Evolutionary conservation across 2,113 vertebrate genomes (phyloP).

Genomic region (Phodopus roborovskii): DNA sequence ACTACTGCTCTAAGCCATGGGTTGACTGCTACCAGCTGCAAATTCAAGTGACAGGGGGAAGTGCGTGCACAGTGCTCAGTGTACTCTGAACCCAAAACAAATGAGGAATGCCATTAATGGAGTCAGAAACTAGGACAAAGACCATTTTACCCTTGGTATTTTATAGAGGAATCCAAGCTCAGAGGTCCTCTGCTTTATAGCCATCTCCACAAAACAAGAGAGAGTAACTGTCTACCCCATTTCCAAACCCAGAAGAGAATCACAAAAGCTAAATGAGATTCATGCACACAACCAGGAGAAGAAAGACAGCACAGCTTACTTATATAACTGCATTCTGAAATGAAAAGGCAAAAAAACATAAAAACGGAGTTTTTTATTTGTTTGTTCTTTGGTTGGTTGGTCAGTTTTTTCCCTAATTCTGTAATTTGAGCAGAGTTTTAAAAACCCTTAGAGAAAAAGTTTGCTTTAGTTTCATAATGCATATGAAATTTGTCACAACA

Average conservation of each 20-base stretch:
- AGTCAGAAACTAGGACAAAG: not conserved
- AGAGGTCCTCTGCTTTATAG: not conserved
- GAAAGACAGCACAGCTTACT: not conserved
- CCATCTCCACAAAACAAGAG: not conserved
- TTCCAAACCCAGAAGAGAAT: not conserved
- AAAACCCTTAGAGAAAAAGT: constrained; percentile 48
- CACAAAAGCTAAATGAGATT: not conserved
- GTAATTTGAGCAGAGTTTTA: constrained; percentile 46
- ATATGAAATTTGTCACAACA: constrained; percentile 60
- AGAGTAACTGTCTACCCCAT: not conserved
- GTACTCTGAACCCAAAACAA: not conserved
- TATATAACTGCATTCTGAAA: not conserved
- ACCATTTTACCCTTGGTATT: not conserved
- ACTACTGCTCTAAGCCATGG: not conserved
- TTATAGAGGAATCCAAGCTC: constrained; percentile 13
- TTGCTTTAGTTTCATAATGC: constrained; percentile 76
- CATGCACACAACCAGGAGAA: not conserved
- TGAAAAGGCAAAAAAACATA: not conserved
- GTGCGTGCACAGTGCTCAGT: not conserved
- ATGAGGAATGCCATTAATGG: not conserved
- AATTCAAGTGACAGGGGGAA: not conserved
- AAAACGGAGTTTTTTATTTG: not conserved
- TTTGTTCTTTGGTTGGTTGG: not conserved
- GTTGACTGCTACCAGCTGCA: not conserved
- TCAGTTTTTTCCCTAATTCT: not conserved